phyloP scores from a whole-genome alignment of 2,888 invertebrate genomes.

The Acronicta aceris region DNA sequence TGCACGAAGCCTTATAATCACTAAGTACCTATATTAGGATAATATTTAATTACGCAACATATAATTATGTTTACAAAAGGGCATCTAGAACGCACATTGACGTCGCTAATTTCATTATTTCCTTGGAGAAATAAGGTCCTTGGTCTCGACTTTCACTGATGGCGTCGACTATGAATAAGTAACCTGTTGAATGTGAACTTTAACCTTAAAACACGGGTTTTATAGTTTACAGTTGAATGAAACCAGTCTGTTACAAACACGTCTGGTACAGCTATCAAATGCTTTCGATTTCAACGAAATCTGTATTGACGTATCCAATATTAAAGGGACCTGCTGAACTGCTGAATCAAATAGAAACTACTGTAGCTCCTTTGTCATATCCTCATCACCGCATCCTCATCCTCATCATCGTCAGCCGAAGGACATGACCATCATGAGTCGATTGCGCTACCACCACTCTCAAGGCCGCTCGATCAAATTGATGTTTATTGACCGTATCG shows the following conservation, averaged over 20 bases:
- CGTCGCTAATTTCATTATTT: neutral
- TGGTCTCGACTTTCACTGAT: slow-evolving; percentile 43
- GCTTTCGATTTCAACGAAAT: slow-evolving; percentile 34
- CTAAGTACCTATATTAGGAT: neutral
- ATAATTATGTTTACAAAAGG: neutral
- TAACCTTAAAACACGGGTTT: slow-evolving; percentile 31
- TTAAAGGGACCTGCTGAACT: neutral
- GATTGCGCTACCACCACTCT: no score
- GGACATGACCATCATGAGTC: no score
- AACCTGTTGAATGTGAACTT: slow-evolving; percentile 44
- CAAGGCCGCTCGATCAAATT: no score
- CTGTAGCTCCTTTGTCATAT: no score
- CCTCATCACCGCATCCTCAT: no score
- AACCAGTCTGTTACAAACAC: slow-evolving; percentile 35
- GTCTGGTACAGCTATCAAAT: slow-evolving; percentile 29
- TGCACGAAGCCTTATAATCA: neutral
- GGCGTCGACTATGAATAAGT: slow-evolving; percentile 24
- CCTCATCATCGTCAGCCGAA: no score
- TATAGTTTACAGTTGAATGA: slow-evolving; percentile 31
- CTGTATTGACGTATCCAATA: slow-evolving; percentile 3
- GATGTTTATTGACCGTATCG: no score
- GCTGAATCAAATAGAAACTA: no score
- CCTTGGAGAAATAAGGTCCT: slow-evolving; percentile 43
- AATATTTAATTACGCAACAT: neutral
- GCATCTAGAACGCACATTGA: neutral